A percentile compares a stretch with the other conserved stretches of the same genome.
Conservation (phyloP, 2,888 invertebrate genomes). For the Lycaena phlaeas region DNA sequence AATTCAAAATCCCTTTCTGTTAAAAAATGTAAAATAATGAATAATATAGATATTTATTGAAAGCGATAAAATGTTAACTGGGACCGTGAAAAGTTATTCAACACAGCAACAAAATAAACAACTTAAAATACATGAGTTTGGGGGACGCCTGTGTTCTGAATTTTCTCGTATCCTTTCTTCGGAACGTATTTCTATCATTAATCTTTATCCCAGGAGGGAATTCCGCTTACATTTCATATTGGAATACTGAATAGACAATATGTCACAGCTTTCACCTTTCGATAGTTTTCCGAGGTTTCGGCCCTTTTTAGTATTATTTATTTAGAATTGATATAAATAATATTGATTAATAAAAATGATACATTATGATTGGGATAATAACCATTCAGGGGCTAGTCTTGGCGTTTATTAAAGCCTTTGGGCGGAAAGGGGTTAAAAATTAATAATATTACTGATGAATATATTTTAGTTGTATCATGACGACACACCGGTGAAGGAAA, state of each 20-base stretch:
- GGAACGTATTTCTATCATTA: slow-evolving; percentile 28
- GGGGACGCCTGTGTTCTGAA: slow-evolving; percentile 21
- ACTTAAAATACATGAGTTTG: slow-evolving; percentile 21
- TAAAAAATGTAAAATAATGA: too few species aligned
- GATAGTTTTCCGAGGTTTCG: neutral
- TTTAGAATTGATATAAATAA: too few species aligned
- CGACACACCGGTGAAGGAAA: too few species aligned
- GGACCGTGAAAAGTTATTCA: slow-evolving; percentile 4
- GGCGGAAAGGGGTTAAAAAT: too few species aligned
- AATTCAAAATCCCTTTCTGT: too few species aligned
- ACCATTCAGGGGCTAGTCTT: too few species aligned
- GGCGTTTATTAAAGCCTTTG: too few species aligned
- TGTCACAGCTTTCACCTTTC: slow-evolving; percentile 5
- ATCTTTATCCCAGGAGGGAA: slow-evolving; percentile 26
- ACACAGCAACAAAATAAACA: slow-evolving; percentile 19
- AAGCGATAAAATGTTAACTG: neutral
- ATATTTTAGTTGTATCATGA: too few species aligned
- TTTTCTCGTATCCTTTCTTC: slow-evolving; percentile 22
- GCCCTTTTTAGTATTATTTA: too few species aligned
- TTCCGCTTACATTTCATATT: slow-evolving; percentile 21
- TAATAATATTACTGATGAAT: too few species aligned
- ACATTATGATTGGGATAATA: too few species aligned
- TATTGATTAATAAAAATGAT: too few species aligned
- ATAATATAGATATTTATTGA: neutral
- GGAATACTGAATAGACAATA: slow-evolving; percentile 9